Conservation (phyloP, 2,113 vertebrate species). For the Calyptommatus sinebrachiatus region DNA sequence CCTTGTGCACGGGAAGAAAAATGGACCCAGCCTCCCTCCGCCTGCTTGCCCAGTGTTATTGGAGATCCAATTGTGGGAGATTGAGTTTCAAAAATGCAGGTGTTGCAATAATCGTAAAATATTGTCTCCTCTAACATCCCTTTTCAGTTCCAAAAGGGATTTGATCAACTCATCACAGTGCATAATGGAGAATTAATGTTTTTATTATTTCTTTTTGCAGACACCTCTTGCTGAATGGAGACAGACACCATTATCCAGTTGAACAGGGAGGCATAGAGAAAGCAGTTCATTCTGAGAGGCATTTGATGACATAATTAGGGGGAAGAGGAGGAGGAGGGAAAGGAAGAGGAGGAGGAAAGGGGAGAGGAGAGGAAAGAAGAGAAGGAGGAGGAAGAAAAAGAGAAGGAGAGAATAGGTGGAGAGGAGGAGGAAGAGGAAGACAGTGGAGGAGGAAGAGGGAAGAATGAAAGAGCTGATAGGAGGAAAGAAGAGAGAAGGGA, state of each 20-base stretch:
- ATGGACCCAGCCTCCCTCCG: slow-evolving; percentile 28
- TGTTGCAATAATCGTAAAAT: slow-evolving; percentile 40
- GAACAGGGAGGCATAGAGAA: neutral
- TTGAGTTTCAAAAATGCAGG: slow-evolving; percentile 35
- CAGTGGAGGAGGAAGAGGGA: too few species aligned
- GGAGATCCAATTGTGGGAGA: slow-evolving; percentile 28
- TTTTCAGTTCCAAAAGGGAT: slow-evolving; percentile 5
- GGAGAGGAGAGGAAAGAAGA: too few species aligned
- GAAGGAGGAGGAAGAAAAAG: too few species aligned
- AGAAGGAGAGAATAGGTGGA: too few species aligned
- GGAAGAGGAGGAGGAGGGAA: neutral
- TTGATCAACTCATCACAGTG: slow-evolving; percentile 2
- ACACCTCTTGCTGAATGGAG: slow-evolving; percentile 10
- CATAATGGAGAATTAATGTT: neutral
- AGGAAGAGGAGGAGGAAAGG: too few species aligned
- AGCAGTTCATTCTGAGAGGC: fast-evolving
- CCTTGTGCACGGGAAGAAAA: slow-evolving; percentile 29
- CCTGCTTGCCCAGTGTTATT: slow-evolving; percentile 14
- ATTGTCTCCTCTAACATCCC: neutral
- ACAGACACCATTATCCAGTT: neutral
- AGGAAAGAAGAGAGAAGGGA: too few species aligned
- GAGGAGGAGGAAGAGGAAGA: too few species aligned
- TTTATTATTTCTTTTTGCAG: slow-evolving; percentile 25
- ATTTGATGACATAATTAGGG: neutral
- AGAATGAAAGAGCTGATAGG: too few species aligned